These are phyloP conservation scores for Alviniconcha strummeri DNA, from an alignment of 2,888 invertebrate genomes.

Conservation along the genomic window DNA sequence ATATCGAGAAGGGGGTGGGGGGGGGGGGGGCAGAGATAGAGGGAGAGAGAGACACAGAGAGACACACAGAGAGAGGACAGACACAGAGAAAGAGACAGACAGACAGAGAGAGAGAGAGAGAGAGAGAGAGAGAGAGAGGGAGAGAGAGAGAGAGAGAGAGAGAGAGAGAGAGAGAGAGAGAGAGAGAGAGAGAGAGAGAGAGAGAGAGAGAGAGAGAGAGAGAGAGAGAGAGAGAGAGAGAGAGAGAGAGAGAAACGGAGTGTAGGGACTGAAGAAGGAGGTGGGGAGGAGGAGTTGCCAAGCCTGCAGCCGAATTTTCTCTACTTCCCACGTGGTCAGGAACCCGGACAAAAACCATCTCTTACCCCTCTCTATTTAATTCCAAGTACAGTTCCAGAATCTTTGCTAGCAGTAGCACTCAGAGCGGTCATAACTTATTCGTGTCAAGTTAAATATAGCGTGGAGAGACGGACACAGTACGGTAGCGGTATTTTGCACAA, in stretches of 20 bases:
- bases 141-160: not conserved
- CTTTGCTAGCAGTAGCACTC: too few relatives aligned
- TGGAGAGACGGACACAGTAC: too few relatives aligned
- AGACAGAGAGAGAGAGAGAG: conserved; percentile 17
- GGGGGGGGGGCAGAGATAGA: not conserved
- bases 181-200: not conserved
- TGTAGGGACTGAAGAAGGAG: not conserved
- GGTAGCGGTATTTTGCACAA: too few relatives aligned
- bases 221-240: not conserved
- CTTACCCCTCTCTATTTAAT: too few relatives aligned
- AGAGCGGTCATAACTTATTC: too few relatives aligned
- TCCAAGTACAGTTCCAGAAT: too few relatives aligned
- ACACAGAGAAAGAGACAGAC: conserved; percentile 17
- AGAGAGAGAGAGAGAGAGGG: not conserved
- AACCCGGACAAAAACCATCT: too few relatives aligned
- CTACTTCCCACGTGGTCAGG: too few relatives aligned
- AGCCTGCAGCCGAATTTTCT: too few relatives aligned
- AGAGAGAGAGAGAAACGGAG: not conserved
- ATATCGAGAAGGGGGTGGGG: not conserved
- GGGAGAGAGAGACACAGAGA: conserved; percentile 3
- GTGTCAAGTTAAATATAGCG: too few relatives aligned
- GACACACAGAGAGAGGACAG: conserved; percentile 16
- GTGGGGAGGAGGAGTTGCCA: not conserved
- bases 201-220: not conserved
- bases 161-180: not conserved